These are phyloP conservation scores for Pterobdella sp. DNA, from an alignment of 2,888 invertebrate genomes.

Conservation along the genomic window DNA sequence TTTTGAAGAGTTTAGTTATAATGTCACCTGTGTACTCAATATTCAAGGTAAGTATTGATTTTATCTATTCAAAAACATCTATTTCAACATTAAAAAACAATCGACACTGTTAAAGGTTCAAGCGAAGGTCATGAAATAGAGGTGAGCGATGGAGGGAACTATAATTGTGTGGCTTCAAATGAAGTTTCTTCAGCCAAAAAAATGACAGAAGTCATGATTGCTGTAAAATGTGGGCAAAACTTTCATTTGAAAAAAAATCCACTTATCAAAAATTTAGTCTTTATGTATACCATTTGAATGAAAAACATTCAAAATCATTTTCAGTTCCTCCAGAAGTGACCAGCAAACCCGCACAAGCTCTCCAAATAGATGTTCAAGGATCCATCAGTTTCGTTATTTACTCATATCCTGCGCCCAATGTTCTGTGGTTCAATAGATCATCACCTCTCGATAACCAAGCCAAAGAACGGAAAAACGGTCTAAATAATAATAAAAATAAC, in stretches of 20 bases:
- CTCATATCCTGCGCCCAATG: neutral
- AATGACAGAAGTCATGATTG: neutral
- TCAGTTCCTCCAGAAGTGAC: constrained; percentile 4
- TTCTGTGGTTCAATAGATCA: neutral
- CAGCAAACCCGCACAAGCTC: constrained; percentile 1
- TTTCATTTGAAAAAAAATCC: neutral
- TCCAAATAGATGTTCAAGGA: neutral
- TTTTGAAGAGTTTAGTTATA: neutral
- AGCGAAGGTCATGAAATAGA: neutral
- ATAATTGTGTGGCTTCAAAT: neutral
- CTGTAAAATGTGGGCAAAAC: neutral
- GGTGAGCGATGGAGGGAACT: neutral
- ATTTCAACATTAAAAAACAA: neutral
- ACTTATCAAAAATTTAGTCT: no score
- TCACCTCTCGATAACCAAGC: neutral
- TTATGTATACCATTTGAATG: no score
- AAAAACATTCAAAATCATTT: no score
- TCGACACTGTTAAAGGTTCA: neutral
- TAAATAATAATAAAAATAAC: neutral
- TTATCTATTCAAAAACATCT: neutral
- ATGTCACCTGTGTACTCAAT: neutral
- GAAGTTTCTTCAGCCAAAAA: neutral
- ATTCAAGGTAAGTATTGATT: neutral
- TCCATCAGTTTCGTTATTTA: neutral
- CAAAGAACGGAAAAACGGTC: neutral